phyloP scores from a whole-genome alignment of 2,113 vertebrate genomes.

The Colius striatus region DNA sequence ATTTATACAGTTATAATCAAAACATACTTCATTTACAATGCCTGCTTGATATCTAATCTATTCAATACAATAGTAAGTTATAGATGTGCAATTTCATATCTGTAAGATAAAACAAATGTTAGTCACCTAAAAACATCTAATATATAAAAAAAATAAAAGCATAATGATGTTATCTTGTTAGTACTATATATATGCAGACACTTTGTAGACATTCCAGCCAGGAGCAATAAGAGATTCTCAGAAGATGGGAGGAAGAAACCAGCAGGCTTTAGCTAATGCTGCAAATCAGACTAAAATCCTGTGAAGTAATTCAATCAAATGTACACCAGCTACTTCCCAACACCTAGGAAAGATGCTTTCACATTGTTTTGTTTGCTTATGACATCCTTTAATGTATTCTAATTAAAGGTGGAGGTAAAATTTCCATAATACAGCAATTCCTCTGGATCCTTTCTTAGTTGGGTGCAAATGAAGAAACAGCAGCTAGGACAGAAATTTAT shows the following conservation, averaged over 20 bases:
- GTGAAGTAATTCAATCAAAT: not conserved
- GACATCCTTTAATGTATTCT: not conserved
- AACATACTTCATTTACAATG: conserved; percentile 39
- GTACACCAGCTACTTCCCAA: not conserved
- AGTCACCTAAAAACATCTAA: conserved; percentile 37
- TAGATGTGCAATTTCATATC: conserved; percentile 47
- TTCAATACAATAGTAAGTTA: conserved; percentile 36
- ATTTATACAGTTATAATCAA: conserved; percentile 41
- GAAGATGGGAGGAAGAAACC: not conserved
- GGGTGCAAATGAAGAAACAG: not conserved
- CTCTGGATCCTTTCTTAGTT: not conserved
- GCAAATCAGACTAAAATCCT: not conserved
- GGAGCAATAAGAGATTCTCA: not conserved
- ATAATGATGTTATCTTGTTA: conserved; percentile 52
- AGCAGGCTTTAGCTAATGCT: not conserved
- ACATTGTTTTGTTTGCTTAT: not conserved
- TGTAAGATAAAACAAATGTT: conserved; percentile 56
- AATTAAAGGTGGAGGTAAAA: not conserved
- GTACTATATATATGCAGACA: conserved; percentile 2
- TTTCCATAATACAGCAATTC: not conserved
- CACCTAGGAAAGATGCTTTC: not conserved
- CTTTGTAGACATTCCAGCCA: not conserved
- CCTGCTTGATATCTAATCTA: conserved; percentile 51
- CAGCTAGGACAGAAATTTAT: accelerated
- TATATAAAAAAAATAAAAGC: not conserved